Conservation (phyloP, 2,888 invertebrate genomes). For the Sarcophaga carnaria region DNA sequence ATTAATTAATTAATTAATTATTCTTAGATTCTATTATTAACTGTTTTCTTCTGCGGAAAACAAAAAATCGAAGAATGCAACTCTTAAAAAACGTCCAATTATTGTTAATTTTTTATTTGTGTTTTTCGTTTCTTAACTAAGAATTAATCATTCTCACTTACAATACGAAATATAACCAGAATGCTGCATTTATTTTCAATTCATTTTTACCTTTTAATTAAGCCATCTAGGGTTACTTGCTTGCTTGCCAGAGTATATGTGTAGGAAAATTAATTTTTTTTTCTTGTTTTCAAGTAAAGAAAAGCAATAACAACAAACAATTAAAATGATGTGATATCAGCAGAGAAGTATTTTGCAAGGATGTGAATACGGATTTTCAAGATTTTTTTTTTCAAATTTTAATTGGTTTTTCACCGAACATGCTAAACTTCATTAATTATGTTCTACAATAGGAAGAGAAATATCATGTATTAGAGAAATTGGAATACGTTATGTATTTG, state of each 20-base stretch:
- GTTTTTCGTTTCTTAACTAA: too few relatives aligned
- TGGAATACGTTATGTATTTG: not conserved
- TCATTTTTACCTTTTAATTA: constrained; percentile 58
- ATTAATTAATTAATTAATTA: not conserved
- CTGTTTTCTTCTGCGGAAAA: not conserved
- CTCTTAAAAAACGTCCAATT: not conserved
- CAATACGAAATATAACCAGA: too few relatives aligned
- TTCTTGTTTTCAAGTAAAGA: constrained; percentile 8
- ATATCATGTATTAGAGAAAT: too few relatives aligned
- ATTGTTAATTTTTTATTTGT: not conserved
- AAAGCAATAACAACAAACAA: not conserved
- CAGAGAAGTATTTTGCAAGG: too few relatives aligned
- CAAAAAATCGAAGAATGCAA: not conserved
- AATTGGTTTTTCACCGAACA: not conserved
- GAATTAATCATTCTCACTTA: too few relatives aligned
- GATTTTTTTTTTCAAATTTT: not conserved
- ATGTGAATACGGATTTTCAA: too few relatives aligned
- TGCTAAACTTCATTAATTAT: not conserved
- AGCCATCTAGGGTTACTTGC: constrained; percentile 20
- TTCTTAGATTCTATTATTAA: not conserved
- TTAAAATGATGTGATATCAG: too few relatives aligned
- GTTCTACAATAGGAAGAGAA: too few relatives aligned
- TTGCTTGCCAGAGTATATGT: not conserved
- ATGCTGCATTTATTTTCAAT: constrained; percentile 57
- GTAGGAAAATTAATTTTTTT: not conserved